These are phyloP conservation scores for Torymus auratus DNA, from an alignment of 2,888 invertebrate species.

Conservation along the genomic window DNA sequence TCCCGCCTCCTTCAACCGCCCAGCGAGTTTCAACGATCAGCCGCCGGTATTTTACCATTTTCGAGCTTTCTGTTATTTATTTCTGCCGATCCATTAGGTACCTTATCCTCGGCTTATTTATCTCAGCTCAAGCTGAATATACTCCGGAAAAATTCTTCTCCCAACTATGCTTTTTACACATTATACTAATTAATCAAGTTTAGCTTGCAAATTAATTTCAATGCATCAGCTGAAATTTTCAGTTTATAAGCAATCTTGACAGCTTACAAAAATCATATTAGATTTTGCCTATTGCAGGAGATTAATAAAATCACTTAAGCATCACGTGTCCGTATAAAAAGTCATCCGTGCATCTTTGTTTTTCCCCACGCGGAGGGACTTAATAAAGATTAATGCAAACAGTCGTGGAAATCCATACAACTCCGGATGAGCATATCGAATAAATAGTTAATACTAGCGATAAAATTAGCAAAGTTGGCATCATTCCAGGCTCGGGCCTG, in stretches of 20 bases:
- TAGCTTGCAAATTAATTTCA: not conserved
- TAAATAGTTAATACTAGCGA: no score
- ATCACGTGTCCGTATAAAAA: no score
- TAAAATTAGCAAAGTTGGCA: no score
- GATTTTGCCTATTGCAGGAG: not conserved
- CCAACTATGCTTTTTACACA: no score
- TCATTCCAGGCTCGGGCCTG: no score
- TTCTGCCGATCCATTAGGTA: not conserved
- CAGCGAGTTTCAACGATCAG: not conserved
- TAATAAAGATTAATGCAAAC: constrained; percentile 28
- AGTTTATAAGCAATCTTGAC: constrained; percentile 28
- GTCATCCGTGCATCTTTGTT: not conserved
- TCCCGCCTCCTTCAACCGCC: not conserved
- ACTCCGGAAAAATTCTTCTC: no score
- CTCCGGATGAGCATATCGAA: no score
- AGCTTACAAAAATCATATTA: constrained; percentile 33
- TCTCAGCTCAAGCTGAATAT: no score
- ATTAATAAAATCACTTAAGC: not conserved
- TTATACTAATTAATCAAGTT: no score
- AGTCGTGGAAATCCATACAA: not conserved
- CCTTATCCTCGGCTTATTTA: not conserved
- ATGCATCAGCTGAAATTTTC: constrained; percentile 9
- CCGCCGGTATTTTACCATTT: not conserved
- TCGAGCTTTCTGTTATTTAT: not conserved
- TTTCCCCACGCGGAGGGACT: no score